Conservation (phyloP, 2,113 vertebrate species). For the Notothenia rossii region DNA sequence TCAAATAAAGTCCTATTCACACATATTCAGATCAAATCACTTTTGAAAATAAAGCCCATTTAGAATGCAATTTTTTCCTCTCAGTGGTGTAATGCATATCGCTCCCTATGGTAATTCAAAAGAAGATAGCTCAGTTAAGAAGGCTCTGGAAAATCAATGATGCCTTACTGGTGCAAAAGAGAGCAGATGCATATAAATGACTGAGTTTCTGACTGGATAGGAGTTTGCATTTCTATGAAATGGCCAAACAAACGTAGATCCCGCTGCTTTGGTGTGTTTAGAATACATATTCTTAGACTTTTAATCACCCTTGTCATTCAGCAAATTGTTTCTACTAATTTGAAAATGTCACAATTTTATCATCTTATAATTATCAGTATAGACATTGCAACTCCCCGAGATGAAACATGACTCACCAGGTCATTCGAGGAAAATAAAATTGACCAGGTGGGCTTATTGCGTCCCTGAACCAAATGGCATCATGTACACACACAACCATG, state of each 20-base stretch:
- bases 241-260: constrained; percentile 8
- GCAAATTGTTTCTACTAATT: constrained; percentile 12
- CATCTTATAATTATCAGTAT: neutral
- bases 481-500: constrained; percentile 32
- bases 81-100: constrained; percentile 71
- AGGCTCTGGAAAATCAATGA: constrained; percentile 77
- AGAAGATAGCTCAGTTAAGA: constrained; percentile 82
- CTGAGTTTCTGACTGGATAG: constrained; percentile 37
- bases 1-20: constrained; percentile 77
- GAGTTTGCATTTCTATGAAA: constrained; percentile 26
- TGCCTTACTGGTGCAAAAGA: constrained; percentile 66
- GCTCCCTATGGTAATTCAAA: constrained; percentile 78
- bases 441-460: constrained; percentile 42
- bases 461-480: constrained; percentile 30
- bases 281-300: constrained; percentile 3
- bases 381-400: neutral
- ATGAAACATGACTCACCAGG: constrained; percentile 13
- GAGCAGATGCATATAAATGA: constrained; percentile 78
- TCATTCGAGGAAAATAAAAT: constrained; percentile 55
- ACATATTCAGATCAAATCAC: constrained; percentile 79
- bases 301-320: neutral
- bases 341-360: neutral
- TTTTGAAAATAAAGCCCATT: constrained; percentile 77
- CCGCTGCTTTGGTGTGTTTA: neutral
- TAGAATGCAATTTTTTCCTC: constrained; percentile 72